A percentile compares a stretch with the other conserved stretches of the same genome.
Evolutionary conservation across 53 echinoderm and acorn worm species (phyloP).

Genomic region (Echinarachnius parma): DNA sequence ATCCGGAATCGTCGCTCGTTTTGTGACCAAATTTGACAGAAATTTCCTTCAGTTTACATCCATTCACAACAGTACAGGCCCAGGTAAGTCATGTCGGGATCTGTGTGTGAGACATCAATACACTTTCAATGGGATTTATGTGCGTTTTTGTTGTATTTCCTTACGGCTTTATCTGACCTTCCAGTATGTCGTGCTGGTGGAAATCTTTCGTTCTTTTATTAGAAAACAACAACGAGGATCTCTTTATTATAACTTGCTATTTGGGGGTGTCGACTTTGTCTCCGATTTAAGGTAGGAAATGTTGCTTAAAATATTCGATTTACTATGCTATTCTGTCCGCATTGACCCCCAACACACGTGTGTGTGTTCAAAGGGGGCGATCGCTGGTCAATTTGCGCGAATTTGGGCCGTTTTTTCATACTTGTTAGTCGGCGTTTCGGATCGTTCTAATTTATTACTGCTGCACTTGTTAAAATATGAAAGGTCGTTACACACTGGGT

Average conservation of each 20-base stretch:
- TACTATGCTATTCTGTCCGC: constrained; percentile 29
- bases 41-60: constrained; percentile 39
- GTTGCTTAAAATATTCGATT: constrained; percentile 2
- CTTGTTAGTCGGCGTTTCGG: constrained; percentile 50
- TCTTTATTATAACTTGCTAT: constrained; percentile 75
- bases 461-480: constrained; percentile 76
- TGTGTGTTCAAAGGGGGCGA: constrained; percentile 51
- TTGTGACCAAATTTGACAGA: constrained; percentile 41
- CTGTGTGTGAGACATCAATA: constrained; percentile 39
- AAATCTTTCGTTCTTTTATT: constrained; percentile 93
- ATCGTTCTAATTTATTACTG: constrained; percentile 69
- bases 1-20: constrained; percentile 53
- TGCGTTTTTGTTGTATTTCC: constrained; percentile 59
- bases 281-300: constrained; percentile 47
- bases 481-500: constrained; percentile 65
- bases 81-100: constrained; percentile 30
- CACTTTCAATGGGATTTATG: constrained; percentile 50
- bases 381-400: constrained; percentile 51
- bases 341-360: constrained; percentile 52
- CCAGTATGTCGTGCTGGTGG: constrained; percentile 75
- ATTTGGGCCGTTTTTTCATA: constrained; percentile 49
- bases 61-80: constrained; percentile 26
- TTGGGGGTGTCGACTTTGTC: constrained; percentile 41
- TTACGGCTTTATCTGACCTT: constrained; percentile 82
- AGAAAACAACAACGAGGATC: constrained; percentile 84